phyloP scores from a whole-genome alignment of 2,888 invertebrate genomes.

The Chrysolina oricalcia region DNA sequence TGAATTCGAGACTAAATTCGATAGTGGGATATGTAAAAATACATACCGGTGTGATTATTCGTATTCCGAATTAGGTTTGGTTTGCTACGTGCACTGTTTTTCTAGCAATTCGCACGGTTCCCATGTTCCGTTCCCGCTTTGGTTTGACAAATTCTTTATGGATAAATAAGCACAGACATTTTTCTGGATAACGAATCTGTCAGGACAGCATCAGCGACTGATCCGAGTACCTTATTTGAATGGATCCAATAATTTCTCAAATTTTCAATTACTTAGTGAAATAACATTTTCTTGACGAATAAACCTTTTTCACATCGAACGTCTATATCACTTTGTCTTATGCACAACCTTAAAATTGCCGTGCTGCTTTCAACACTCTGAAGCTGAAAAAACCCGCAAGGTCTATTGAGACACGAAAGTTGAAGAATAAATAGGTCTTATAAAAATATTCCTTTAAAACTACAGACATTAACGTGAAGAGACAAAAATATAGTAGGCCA shows the following conservation, averaged over 20 bases:
- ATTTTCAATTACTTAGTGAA: not conserved
- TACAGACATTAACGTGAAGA: constrained; percentile 59
- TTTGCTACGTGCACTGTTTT: too few species aligned
- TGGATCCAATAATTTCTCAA: constrained; percentile 6
- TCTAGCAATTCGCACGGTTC: too few species aligned
- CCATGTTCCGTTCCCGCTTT: too few species aligned
- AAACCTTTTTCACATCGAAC: constrained; percentile 2
- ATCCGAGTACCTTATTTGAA: not conserved
- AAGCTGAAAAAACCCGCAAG: constrained; percentile 29
- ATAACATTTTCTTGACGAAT: not conserved
- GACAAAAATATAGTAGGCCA: constrained; percentile 67
- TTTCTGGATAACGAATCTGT: too few species aligned
- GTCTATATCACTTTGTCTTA: constrained; percentile 14
- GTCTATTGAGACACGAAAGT: constrained; percentile 29
- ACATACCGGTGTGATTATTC: too few species aligned
- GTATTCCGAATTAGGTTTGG: too few species aligned
- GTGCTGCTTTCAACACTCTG: constrained; percentile 5
- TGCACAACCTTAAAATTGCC: not conserved
- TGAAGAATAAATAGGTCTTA: constrained; percentile 52
- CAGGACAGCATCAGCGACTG: too few species aligned
- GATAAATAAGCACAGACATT: too few species aligned
- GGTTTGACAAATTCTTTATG: too few species aligned
- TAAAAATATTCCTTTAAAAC: constrained; percentile 55
- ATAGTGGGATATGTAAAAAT: too few species aligned
- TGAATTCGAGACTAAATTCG: too few species aligned